These are phyloP conservation scores for Microctonus hyperodae DNA, from an alignment of 2,888 invertebrate species.

Conservation along the genomic window DNA sequence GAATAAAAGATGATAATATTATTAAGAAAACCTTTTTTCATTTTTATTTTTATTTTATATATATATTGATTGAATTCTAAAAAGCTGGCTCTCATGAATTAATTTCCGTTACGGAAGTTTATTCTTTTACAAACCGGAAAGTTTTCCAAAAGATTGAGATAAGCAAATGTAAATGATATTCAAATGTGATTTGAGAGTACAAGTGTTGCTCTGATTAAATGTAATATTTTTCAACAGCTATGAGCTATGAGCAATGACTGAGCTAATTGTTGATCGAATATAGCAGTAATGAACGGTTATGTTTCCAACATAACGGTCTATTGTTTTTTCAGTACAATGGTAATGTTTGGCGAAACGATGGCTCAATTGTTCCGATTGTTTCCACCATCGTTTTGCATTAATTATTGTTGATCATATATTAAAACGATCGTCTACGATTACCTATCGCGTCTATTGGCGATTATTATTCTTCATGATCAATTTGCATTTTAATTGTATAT, in stretches of 20 bases:
- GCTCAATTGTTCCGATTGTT: conserved; percentile 53
- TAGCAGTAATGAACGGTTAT: conserved; percentile 44
- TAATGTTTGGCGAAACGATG: conserved; percentile 53
- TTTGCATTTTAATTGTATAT: too few species aligned
- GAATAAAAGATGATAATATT: too few species aligned
- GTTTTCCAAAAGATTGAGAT: neutral
- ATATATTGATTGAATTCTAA: neutral
- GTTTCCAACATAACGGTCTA: conserved; percentile 52
- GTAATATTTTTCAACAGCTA: conserved; percentile 54
- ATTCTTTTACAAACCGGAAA: neutral
- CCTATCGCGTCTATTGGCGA: conserved; percentile 7
- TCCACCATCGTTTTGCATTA: conserved; percentile 41
- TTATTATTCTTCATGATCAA: neutral
- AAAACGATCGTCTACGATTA: conserved; percentile 26
- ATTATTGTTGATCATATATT: conserved; percentile 36
- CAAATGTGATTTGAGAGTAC: neutral
- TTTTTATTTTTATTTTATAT: too few species aligned
- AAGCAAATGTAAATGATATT: neutral
- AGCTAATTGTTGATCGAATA: conserved; percentile 51
- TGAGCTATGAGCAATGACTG: conserved; percentile 39
- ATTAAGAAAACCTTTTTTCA: too few species aligned
- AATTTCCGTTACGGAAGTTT: conserved; percentile 16
- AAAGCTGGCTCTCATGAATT: too few species aligned
- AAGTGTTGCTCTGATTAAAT: conserved; percentile 34
- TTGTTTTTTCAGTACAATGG: conserved; percentile 58